Conservation (phyloP, 2,888 invertebrate genomes). For the Hipparchia sbordonii region DNA sequence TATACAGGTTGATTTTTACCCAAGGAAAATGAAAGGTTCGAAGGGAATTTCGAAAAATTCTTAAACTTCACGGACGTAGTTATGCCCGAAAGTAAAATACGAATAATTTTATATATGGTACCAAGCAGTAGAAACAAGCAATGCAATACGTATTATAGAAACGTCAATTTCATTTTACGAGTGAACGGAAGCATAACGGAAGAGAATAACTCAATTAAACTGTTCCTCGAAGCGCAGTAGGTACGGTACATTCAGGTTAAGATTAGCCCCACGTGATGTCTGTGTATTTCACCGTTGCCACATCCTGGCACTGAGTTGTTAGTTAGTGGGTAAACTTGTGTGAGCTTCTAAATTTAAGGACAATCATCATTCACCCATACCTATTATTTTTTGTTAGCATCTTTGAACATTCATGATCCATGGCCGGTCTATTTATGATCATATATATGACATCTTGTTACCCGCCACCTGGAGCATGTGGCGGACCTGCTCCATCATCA, state of each 20-base stretch:
- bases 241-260: conserved; percentile 36
- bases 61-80: background rate
- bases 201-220: conserved; percentile 48
- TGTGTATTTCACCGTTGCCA: conserved; percentile 30
- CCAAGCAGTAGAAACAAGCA: no score
- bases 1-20: no score
- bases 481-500: no score
- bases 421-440: no score
- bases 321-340: conserved; percentile 32
- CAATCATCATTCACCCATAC: no score
- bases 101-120: no score
- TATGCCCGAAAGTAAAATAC: no score
- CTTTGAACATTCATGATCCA: no score
- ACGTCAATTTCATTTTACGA: conserved; percentile 37
- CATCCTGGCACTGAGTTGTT: conserved; percentile 32
- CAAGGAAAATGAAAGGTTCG: background rate
- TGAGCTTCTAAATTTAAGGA: conserved; percentile 10
- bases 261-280: conserved; percentile 36
- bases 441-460: no score
- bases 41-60: background rate
- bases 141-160: conserved; percentile 18
- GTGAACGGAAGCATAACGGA: conserved; percentile 54
- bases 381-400: no score
- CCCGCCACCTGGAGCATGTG: no score
- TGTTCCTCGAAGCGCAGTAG: conserved; percentile 44